Evolutionary conservation across 2,113 vertebrate species (phyloP), one percentile per base, ranked within the genome.

Genomic region (Austrofundulus limnaeus): DNA sequence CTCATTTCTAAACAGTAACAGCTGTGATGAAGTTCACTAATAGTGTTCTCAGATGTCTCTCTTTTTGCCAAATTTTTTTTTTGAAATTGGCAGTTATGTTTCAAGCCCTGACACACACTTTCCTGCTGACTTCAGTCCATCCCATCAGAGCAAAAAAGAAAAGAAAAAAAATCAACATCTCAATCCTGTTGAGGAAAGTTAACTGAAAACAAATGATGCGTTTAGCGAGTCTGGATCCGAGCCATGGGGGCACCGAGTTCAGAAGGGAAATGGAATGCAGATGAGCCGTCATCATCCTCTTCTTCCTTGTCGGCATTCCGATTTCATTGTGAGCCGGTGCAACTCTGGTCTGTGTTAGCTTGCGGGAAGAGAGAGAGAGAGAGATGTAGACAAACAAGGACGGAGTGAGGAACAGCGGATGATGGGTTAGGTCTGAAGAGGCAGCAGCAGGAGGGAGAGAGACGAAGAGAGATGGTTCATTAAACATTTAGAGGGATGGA

Each of bases 401-500:
- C 70, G 64, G 66, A 79, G 83, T 61, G 72, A 72, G 74, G 31
- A 58, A 66, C 75, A 75, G 81, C 72, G 56, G 62, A 71, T 60
- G 69, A 71, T 54, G 72, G 77, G 70, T 68, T 66, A 75, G 68
- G 25, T 43, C 31, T 57, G 66, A 58, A 52, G 48, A 31, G 72
- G 20, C 31, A 14, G 66, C 5, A 37, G 43, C 31, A 11, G 10
- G 24, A 21, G 20, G 12, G 17, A 51, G 45, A 11, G 20, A 54
- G 66, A 62, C 45, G 39, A 5, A 49, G 69, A 78, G 78, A 28
- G 75, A 77, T 66, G 85, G 48, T 84, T 86, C 78, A 84, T 84
- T 77, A 80, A 86, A 88, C 83, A 85, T 84, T 88, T 77, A 88
- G 81, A 87, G 66, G 72, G 59, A 85, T 77, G 73, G 75, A 59